Base-by-base conservation (phyloP, 2,797 vertebrate genomes). In the Channa striata region DNA sequence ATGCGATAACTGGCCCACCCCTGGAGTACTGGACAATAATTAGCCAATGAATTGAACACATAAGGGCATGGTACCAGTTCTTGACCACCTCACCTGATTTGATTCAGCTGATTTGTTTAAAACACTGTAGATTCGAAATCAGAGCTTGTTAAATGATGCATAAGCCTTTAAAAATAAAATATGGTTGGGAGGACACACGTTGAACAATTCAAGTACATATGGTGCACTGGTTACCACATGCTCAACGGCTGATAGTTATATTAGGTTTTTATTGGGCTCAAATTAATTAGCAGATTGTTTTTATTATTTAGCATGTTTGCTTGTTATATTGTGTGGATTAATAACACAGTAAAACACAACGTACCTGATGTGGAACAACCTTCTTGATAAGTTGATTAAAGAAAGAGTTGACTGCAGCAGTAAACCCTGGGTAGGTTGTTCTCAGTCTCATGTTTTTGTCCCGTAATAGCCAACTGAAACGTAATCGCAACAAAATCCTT, bases 1-100 rank as follows among this genome's bases (percentile, higher is more conserved):
- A 86, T 0, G 96, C 96, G 30, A 98, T 97, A 86, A 99, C 95
- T 59, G 96, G 96, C 1, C 96, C 96, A 37, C 96, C 96, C 6
- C 80, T 91, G 67, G 90, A 86, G 73, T 88, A 88, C 90, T 90
- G 75, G 1, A 4, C 42, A 79, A 72, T 36, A 66, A 84, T 81
- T 49, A 81, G 21, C 21, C 59, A 84, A 47, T 59, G n/a, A 83
- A 77, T 11, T 74, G 23, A 79, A 78, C 36, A 77, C 36, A 33
- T 20, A 51, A 86, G 30, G 13, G n/a, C 10, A 49, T 47, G 59
- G 39, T 52, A 68, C 33, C 59, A 64, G 65, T 19, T 77, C 8
- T 62, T 68, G 36, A 67, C 21, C 25, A 21, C 53, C 46, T 4
- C 30, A 50, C 48, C 33, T 57, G 43, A 33, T 16, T 11, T 65